phyloP scores from a whole-genome alignment of 1,140 invertebrate species.

The Argopecten irradians region DNA sequence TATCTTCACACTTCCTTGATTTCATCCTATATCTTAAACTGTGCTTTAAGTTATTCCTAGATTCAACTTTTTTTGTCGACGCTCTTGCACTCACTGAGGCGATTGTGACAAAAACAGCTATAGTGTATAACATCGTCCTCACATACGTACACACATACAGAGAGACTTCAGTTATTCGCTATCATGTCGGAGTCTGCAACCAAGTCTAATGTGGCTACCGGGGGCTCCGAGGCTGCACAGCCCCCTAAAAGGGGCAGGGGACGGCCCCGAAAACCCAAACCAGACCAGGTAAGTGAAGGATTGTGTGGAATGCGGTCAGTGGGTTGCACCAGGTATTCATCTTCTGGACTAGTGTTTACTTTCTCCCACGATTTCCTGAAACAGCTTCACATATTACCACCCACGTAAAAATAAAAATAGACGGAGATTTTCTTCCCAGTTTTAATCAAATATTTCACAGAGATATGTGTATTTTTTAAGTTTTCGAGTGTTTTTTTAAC shows the following conservation, averaged over 20 bases:
- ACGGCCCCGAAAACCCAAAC: conserved; percentile 42
- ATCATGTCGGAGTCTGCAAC: conserved; percentile 3
- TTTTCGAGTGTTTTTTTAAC: neutral
- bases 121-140: neutral
- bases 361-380: neutral
- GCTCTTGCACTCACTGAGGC: neutral
- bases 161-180: neutral
- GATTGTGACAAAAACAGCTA: neutral
- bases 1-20: neutral
- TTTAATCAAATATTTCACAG: neutral
- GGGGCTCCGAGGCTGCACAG: neutral
- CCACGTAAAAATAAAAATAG: neutral
- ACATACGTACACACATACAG: neutral
- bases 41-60: neutral
- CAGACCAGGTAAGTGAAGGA: conserved; percentile 36
- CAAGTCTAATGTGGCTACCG: neutral
- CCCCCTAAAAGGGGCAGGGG: conserved; percentile 38
- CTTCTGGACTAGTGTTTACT: neutral
- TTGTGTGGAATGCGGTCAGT: conserved; percentile 27
- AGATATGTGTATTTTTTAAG: neutral
- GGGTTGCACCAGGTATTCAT: neutral
- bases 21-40: neutral
- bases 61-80: neutral
- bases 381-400: neutral
- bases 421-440: neutral